Evolutionary conservation across 2,797 vertebrate species (phyloP), one percentile per base, ranked within the genome.

Genomic region (Enteromius fasciolatus): DNA sequence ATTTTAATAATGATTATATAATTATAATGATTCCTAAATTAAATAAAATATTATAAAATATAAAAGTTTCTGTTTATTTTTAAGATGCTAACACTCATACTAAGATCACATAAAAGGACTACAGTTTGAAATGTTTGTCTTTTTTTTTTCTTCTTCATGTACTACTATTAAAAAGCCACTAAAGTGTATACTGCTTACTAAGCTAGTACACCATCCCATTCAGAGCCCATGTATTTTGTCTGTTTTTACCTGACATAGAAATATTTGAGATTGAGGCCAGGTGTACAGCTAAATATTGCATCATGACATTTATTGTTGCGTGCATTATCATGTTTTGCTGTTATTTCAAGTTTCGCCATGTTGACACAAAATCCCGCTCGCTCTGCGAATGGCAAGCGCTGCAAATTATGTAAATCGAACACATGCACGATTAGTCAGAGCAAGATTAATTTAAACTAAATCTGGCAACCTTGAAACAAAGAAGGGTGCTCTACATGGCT

Each of bases 401-500:
- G 14, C 20, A 69, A 39, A 83, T 78, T 68, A 76, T 76, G 78
- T 61, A 75, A 82, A 74, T 14, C 14, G 54, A 73, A 36, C 48
- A 85, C 20, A 63, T 44, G 25, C 61, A 64, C 15, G 39, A 81
- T 78, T 75, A 61, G 79, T 57, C 78, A 68, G 70, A 61, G 73
- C 41, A 48, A 59, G 63, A 80, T 84, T 84, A 59, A 84, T 81
- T 76, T 4, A 63, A 84, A 84, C 44, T 39, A 61, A 50, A 68
- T 61, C 72, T 84, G 78, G 63, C 83, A 80, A 84, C 83, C 69
- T 61, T 36, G 63, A 70, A 8, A 80, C 69, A 81, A 46, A 48
- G 18, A 59, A 57, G 25, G n/a, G 48, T 36, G 23, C 48, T 57
- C 52, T 59, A 61, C 70, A 61, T 36, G 86, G 89, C 90, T 87